Base-by-base conservation (phyloP, 2,888 invertebrate species). In the Catocala fraxini region DNA sequence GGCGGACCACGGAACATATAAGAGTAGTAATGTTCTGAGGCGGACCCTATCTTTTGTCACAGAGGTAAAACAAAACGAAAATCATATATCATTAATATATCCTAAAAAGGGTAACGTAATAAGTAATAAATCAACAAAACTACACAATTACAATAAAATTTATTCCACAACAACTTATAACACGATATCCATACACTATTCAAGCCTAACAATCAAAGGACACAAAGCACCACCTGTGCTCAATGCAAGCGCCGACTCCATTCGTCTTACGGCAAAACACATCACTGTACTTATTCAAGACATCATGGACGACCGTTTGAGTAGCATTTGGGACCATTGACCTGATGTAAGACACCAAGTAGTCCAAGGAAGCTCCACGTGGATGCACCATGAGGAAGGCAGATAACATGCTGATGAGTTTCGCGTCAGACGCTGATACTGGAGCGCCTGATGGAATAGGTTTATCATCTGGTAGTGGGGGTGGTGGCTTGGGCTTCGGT, bases 361-460 rank as follows among this genome's bases (percentile, higher is more conserved):
- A 89, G 57, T 92, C 92, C 11, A 89, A 45, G 0, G 87, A 87
- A 0, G 89, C 91, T 0, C 92, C 92, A 0, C 89, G 73, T 0
- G 92, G 92, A 59, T 92, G 92, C 0, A 90, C 89, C 78, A 92
- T 81, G 0, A 92, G 86, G 81, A 91, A 92, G 1, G 90, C 86
- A 6, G 92, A 89, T 33, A 92, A 62, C n/a, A 91, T 80, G 62
- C 90, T 89, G 76, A 92, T 89, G 51, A 92, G 86, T 65, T 89
- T 91, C 5, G 89, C 91, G 59, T 92, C 91, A 6, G 86, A 81
- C 4, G 83, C 51, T 2, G 53, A 55, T 15, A 77, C 79, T 6
- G 82, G 73, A 0, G 84, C 76, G 5, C 71, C 25, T 11, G 82
- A 70, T 4, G 77, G 77, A 1, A 77, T 75, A 41, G 65, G 61